phyloP scores from a whole-genome alignment of 1,140 invertebrate species.

The Lepidurus packardi region DNA sequence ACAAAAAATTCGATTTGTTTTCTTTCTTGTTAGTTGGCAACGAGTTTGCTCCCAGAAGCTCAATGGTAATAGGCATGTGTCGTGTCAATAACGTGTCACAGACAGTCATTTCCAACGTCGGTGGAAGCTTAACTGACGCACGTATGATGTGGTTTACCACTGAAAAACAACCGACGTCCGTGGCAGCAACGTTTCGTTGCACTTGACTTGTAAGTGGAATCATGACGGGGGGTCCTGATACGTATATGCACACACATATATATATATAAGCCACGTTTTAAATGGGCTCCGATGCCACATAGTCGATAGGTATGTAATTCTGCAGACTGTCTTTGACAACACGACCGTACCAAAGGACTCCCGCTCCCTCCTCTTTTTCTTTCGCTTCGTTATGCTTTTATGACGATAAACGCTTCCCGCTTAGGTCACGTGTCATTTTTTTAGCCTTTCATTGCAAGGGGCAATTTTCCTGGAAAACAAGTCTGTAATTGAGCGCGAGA shows the following conservation, averaged over 20 bases:
- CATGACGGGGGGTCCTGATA: background rate
- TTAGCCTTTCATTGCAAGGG: background rate
- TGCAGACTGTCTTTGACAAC: background rate
- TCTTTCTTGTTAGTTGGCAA: background rate
- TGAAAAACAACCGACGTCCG: conserved; percentile 11
- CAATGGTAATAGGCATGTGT: conserved; percentile 1
- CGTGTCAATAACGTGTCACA: conserved; percentile 18
- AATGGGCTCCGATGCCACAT: background rate
- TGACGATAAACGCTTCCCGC: background rate
- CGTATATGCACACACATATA: background rate
- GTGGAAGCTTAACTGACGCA: background rate
- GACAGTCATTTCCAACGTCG: background rate
- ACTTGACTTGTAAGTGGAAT: conserved; percentile 11
- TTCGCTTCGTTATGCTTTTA: background rate
- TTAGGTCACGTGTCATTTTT: conserved; percentile 2
- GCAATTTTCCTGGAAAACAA: background rate
- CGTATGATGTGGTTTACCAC: conserved; percentile 9
- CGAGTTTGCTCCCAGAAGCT: background rate
- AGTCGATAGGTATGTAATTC: conserved; percentile 14
- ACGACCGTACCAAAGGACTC: background rate
- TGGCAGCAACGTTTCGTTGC: background rate
- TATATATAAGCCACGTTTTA: background rate
- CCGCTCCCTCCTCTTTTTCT: background rate
- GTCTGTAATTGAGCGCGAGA: background rate
- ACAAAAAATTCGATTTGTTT: background rate